A percentile compares a stretch with the other conserved stretches of the same genome.
Conservation (phyloP, 2,113 vertebrate species). For the Labeo rohita region DNA sequence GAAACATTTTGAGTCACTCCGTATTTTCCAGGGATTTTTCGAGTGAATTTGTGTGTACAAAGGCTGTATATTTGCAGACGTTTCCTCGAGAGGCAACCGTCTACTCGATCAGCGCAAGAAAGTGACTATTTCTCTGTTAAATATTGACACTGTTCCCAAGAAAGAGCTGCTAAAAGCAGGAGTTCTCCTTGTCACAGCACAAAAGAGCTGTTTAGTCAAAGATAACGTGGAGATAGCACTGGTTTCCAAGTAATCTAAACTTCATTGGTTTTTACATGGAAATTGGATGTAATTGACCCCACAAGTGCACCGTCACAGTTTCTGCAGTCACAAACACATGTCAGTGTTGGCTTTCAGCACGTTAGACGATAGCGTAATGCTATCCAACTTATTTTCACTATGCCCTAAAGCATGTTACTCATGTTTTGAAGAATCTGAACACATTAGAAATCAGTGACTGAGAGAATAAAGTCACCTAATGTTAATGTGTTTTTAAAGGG, state of each 20-base stretch:
- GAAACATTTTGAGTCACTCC: conserved; percentile 18
- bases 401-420: too few relatives aligned
- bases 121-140: conserved; percentile 15
- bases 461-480: too few relatives aligned
- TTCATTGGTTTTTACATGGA: conserved; percentile 39
- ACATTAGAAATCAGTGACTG: too few relatives aligned
- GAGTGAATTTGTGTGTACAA: conserved; percentile 22
- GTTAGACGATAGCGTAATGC: background rate
- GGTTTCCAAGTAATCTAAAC: conserved; percentile 25
- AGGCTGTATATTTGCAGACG: background rate
- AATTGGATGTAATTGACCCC: conserved; percentile 28
- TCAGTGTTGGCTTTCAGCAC: background rate
- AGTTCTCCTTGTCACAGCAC: conserved; percentile 25
- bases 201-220: conserved; percentile 34
- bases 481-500: too few relatives aligned
- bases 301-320: conserved; percentile 11
- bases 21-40: conserved; percentile 12
- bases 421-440: too few relatives aligned
- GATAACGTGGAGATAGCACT: conserved; percentile 15
- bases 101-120: background rate
- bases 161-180: background rate
- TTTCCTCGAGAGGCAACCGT: conserved; percentile 12
- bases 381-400: background rate
- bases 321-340: background rate
- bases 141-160: conserved; percentile 27